Evolutionary conservation across 2,113 vertebrate species (phyloP).

Genomic region (Hydrolagus affinis): DNA sequence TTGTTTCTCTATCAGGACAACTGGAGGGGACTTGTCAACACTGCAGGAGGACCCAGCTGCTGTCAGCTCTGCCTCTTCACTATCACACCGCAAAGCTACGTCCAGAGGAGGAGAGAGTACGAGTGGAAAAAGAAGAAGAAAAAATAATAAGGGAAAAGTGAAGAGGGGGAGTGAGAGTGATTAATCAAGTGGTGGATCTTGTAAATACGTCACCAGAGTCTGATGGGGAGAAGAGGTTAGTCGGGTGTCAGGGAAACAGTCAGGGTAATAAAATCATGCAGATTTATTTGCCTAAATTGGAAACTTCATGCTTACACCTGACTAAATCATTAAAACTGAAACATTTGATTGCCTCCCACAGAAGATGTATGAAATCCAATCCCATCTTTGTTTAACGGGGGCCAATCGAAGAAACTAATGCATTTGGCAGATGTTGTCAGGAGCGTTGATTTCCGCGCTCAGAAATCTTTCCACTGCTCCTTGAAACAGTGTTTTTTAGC

Average conservation of each 20-base stretch:
- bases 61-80: not conserved
- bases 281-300: conserved; percentile 99
- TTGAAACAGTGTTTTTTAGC: conserved; percentile 8
- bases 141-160: conserved; percentile 16
- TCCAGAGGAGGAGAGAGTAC: not conserved
- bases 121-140: not conserved
- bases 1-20: not conserved
- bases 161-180: conserved; percentile 32
- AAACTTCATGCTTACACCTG: conserved; percentile 99
- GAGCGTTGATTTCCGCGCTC: conserved; percentile 22
- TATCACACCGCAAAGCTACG: not conserved
- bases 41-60: not conserved
- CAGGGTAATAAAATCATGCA: conserved; percentile 97
- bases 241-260: conserved; percentile 77
- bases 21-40: not conserved
- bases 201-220: conserved; percentile 68
- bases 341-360: conserved; percentile 90
- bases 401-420: conserved; percentile 83
- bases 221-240: conserved; percentile 72
- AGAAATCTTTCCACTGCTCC: conserved; percentile 14
- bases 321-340: conserved; percentile 99
- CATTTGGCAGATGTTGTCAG: conserved; percentile 83
- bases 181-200: conserved; percentile 55
- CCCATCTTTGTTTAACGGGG: conserved; percentile 85
- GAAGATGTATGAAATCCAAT: conserved; percentile 87